A percentile compares a stretch with the other conserved stretches of the same genome.
These are phyloP conservation scores for Acanthoscelides obtectus DNA, from an alignment of 2,888 invertebrate genomes.

Conservation along the genomic window DNA sequence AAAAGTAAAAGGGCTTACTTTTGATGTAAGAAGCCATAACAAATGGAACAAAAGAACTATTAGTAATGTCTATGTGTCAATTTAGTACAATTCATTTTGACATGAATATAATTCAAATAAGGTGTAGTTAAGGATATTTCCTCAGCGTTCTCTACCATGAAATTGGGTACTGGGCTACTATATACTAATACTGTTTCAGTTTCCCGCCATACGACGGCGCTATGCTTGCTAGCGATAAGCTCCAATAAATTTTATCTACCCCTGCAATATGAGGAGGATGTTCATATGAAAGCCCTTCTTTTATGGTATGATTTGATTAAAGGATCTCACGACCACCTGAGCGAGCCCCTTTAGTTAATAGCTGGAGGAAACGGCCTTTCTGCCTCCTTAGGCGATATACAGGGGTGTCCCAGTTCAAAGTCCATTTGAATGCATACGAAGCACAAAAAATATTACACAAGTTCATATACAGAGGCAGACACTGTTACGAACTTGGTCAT, in stretches of 20 bases:
- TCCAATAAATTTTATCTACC: not conserved
- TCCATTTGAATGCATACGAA: too few species aligned
- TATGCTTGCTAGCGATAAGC: not conserved
- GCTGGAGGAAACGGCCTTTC: not conserved
- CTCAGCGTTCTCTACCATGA: not conserved
- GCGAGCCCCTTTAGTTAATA: not conserved
- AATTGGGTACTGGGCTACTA: not conserved
- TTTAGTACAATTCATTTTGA: not conserved
- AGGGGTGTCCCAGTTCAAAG: too few species aligned
- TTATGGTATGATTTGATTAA: not conserved
- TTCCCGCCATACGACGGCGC: not conserved
- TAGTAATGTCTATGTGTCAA: not conserved
- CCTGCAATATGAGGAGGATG: not conserved
- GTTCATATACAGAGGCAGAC: too few species aligned
- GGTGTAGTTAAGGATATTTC: not conserved
- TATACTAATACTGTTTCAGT: not conserved
- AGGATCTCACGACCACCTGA: not conserved
- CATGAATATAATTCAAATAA: not conserved
- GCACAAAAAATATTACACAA: too few species aligned
- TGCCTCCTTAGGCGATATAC: too few species aligned
- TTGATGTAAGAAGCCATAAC: not conserved
- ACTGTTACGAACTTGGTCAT: too few species aligned
- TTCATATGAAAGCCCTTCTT: not conserved
- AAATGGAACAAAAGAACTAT: too few species aligned
- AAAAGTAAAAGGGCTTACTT: too few species aligned